Evolutionary conservation across 2,888 invertebrate species (phyloP).

Genomic region (Metopia argyrocephala): DNA sequence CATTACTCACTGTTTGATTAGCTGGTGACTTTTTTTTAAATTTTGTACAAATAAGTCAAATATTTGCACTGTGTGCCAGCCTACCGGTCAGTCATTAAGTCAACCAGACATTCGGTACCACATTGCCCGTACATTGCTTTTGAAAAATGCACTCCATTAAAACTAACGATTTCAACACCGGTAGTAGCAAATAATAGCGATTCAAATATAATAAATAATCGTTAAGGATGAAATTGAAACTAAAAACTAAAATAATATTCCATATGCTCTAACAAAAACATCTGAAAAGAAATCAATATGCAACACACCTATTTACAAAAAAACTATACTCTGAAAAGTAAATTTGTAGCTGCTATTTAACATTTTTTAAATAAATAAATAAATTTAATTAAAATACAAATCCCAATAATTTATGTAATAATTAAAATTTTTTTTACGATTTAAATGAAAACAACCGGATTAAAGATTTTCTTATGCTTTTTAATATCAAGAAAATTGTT

Average conservation of each 20-base stretch:
- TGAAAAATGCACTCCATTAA: slow-evolving; percentile 26
- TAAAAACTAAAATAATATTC: slow-evolving; percentile 10
- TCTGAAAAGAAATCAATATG: slow-evolving; percentile 23
- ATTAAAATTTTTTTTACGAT: no score
- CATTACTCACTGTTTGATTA: slow-evolving; percentile 24
- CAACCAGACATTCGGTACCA: background rate
- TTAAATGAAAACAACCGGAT: no score
- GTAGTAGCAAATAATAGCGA: slow-evolving; percentile 23
- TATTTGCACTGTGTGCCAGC: slow-evolving; percentile 5
- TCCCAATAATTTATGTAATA: no score
- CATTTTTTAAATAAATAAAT: no score
- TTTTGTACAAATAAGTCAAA: slow-evolving; percentile 33
- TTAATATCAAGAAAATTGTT: no score
- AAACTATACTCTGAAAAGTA: no score
- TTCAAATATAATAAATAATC: slow-evolving; percentile 7
- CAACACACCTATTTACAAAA: slow-evolving; percentile 38
- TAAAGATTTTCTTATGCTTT: no score
- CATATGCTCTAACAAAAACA: slow-evolving; percentile 10
- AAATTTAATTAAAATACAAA: no score
- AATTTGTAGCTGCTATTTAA: no score
- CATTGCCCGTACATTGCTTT: background rate
- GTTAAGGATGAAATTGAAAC: slow-evolving; percentile 3
- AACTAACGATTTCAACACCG: slow-evolving; percentile 44
- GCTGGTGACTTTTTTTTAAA: background rate
- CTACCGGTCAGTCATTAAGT: background rate